Conservation (phyloP, 1,140 invertebrate species). For the Meloidogyne chitwoodi region DNA sequence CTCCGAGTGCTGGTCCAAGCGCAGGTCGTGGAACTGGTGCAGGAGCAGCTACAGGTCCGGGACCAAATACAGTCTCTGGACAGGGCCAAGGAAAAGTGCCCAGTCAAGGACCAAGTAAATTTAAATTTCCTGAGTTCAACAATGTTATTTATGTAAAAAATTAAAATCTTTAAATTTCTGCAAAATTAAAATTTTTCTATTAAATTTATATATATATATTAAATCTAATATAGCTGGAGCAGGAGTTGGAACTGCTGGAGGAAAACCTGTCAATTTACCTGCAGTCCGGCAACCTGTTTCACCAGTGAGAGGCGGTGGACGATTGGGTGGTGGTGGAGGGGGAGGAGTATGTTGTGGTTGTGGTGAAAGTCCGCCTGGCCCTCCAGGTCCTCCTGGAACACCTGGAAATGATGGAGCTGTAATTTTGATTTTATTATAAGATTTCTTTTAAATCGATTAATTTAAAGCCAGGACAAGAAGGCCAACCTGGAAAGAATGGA, state of each 20-base stretch:
- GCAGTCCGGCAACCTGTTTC: not conserved
- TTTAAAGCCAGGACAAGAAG: constrained; percentile 1
- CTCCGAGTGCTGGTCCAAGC: not conserved
- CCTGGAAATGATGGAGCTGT: constrained; percentile 6
- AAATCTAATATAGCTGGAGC: not conserved
- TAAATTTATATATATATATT: not conserved
- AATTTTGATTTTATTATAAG: not conserved
- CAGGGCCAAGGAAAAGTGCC: not conserved
- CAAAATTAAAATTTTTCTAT: no score
- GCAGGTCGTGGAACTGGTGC: not conserved
- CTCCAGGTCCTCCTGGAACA: constrained; percentile 31
- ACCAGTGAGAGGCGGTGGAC: not conserved
- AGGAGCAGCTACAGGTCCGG: not conserved
- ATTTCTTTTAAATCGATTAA: not conserved
- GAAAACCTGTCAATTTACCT: not conserved
- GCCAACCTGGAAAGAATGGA: constrained; percentile 9
- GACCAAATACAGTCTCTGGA: not conserved
- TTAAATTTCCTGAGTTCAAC: no score
- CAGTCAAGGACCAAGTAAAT: not conserved
- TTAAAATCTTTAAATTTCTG: no score
- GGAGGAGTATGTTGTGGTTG: constrained; percentile 30
- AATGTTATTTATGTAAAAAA: no score
- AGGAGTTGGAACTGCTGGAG: not conserved
- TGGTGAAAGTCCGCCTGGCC: constrained; percentile 44
- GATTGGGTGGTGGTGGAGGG: not conserved